A percentile compares a stretch with the other conserved stretches of the same genome.
Conservation (phyloP, 2,888 invertebrate species). For the Dendrolimus houi region DNA sequence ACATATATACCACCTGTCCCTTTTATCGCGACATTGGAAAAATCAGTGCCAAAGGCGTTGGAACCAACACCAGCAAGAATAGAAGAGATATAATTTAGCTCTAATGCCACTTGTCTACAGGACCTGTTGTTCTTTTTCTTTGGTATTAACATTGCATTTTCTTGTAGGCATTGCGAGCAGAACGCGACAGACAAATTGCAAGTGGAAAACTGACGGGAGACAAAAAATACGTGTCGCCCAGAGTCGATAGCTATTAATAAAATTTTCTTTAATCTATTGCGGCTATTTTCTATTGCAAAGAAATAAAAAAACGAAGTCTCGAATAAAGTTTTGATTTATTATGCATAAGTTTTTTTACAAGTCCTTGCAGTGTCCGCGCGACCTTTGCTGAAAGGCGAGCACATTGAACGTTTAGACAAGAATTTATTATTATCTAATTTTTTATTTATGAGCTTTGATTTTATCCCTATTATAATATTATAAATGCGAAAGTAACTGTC, state of each 20-base stretch:
- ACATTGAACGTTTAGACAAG: conserved; percentile 15
- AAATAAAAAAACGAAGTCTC: conserved; percentile 7
- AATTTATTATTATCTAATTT: not conserved
- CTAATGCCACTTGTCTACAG: no score
- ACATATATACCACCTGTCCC: no score
- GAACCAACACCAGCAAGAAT: no score
- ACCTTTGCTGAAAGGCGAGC: conserved; percentile 29
- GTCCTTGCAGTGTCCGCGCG: conserved; percentile 22
- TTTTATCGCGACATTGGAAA: no score
- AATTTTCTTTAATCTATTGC: conserved; percentile 18
- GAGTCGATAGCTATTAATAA: conserved; percentile 66
- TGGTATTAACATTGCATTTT: not conserved
- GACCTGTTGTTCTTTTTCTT: not conserved
- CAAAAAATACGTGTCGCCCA: conserved; percentile 72
- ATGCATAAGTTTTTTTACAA: conserved; percentile 21
- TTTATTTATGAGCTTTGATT: no score
- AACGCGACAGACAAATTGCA: conserved; percentile 77
- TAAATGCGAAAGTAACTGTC: no score
- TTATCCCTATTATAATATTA: no score
- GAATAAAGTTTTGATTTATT: conserved; percentile 2
- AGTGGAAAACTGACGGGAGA: conserved; percentile 74
- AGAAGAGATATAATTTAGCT: no score
- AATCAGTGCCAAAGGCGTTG: no score
- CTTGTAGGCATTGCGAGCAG: conserved; percentile 42
- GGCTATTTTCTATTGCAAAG: conserved; percentile 14